Base-by-base conservation (phyloP, 2,888 invertebrate species). In the Rapana venosa region DNA sequence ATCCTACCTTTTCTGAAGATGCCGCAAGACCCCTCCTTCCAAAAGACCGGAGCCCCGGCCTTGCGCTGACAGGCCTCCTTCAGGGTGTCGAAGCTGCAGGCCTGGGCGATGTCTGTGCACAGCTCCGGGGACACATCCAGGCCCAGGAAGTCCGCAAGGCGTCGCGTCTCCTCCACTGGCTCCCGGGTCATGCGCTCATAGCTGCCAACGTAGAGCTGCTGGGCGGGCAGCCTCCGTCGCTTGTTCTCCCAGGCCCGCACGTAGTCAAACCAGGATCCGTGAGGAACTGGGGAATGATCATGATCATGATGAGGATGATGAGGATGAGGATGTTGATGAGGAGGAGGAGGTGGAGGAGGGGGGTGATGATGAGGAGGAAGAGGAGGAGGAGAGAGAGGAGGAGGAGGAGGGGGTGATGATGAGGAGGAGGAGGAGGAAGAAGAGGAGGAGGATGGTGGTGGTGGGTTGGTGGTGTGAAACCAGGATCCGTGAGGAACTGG, bases 31-130 rank as follows among this genome's bases (percentile, higher is more conserved):
- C 61, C 61, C 0, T 61, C 66, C 15, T 88, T 88, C 88, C 88
- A 88, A 61, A 88, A 61, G 66, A 20, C 11, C 8, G 66, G 83
- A 2, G 11, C 36, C 22, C 58, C 83, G 0, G 17, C 66, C 22
- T 58, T 77, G 20, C 61, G 17, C 0, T 36, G 56, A 13, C 35
- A 56, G 61, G 88, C 61, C 26, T 81, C 74, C 83, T 90, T 90
- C 87, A 91, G 32, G n/a, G 87, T 88, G 47, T 90, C 66, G 87
- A 91, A 91, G 81, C 90, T 90, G 88, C 91, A 91, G 77, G 88
- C 88, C 22, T 88, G 83, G 22, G 88, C 88, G 79, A 91, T 90
- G 81, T 87, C 66, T 74, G 47, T 30, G 77, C 36, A 81, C 47
- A 88, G 79, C 32, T 87, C 26, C 1, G 15, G 83, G 13, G 88